Evolutionary conservation across 2,797 vertebrate species (phyloP).

Genomic region (Cottoperca gobio): DNA sequence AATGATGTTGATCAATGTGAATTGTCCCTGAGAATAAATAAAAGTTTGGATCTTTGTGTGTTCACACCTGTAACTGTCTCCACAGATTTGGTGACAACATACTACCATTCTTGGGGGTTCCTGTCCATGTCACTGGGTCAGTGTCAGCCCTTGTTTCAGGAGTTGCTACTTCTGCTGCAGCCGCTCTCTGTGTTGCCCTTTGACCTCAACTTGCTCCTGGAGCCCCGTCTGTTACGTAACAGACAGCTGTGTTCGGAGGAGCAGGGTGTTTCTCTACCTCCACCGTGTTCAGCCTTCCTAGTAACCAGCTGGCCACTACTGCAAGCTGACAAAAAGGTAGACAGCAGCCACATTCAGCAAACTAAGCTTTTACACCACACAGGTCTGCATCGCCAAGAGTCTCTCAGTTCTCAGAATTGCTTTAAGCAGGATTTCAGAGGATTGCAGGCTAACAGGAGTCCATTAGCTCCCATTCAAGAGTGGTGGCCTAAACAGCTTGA

Average conservation of each 20-base stretch:
- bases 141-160: constrained; percentile 90
- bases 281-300: constrained; percentile 87
- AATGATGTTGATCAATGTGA: no score
- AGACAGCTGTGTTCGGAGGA: constrained; percentile 84
- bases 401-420: constrained; percentile 69
- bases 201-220: constrained; percentile 92
- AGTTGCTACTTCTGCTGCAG: constrained; percentile 93
- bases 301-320: constrained; percentile 83
- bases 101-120: constrained; percentile 94
- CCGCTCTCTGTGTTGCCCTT: constrained; percentile 95
- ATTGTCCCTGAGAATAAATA: no score
- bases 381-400: constrained; percentile 84
- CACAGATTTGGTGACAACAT: constrained; percentile 88
- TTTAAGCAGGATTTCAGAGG: constrained; percentile 71
- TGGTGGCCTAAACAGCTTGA: constrained; percentile 77
- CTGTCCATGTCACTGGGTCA: constrained; percentile 87
- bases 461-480: constrained; percentile 57
- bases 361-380: constrained; percentile 85
- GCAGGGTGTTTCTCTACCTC: constrained; percentile 83
- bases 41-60: constrained; percentile 7
- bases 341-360: constrained; percentile 72
- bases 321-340: constrained; percentile 49
- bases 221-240: constrained; percentile 87
- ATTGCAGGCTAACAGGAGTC: constrained; percentile 61
- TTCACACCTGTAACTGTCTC: constrained; percentile 24